Percentiles rank a stretch among this genome's conserved stretches.
phyloP scores from a whole-genome alignment of 2,888 invertebrate genomes.

The Pristionchus mayeri region DNA sequence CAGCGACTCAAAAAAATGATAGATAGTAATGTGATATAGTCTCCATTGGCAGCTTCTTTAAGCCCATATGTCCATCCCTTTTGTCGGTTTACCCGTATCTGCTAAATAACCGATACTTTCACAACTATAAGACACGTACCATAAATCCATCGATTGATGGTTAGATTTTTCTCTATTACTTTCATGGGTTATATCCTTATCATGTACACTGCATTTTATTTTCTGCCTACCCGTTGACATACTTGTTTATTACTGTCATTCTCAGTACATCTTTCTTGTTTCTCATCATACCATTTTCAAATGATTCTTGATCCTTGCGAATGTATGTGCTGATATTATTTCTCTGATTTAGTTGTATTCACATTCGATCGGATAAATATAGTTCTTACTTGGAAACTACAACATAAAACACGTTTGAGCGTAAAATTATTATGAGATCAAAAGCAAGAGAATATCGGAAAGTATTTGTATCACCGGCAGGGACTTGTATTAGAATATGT shows the following conservation, averaged over 20 bases:
- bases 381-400: background rate
- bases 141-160: background rate
- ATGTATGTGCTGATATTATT: slow-evolving; percentile 39
- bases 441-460: background rate
- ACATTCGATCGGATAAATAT: background rate
- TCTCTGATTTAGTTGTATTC: slow-evolving; percentile 19
- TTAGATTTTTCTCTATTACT: background rate
- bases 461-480: background rate
- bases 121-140: background rate
- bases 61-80: background rate
- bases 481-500: background rate
- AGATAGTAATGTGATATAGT: background rate
- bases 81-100: background rate
- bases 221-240: slow-evolving; percentile 6
- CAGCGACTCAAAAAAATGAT: background rate
- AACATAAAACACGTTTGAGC: background rate
- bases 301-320: background rate
- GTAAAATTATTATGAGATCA: background rate
- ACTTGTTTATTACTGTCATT: slow-evolving; percentile 25
- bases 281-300: background rate
- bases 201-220: slow-evolving; percentile 12
- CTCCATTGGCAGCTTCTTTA: background rate
- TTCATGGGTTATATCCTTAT: background rate
- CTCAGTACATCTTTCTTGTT: slow-evolving; percentile 36
- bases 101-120: slow-evolving; percentile 21